phyloP scores from a whole-genome alignment of 1,140 invertebrate genomes.

The Zaprionus kolodkinae region DNA sequence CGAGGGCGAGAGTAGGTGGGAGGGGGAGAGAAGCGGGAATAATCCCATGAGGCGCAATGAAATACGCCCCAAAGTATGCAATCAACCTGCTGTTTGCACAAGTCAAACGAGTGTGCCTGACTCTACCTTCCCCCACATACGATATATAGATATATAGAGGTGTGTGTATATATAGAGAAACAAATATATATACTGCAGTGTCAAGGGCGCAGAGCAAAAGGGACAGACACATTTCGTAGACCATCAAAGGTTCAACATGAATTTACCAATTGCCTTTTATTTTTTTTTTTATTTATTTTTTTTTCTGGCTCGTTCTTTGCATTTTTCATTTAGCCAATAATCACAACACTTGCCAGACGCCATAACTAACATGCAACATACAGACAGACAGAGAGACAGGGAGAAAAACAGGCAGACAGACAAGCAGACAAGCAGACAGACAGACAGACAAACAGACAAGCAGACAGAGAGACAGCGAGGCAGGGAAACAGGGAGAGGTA shows the following conservation, averaged over 20 bases:
- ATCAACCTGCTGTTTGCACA: constrained; percentile 14
- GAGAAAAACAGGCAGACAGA: background rate
- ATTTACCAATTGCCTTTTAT: constrained; percentile 57
- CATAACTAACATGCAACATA: constrained; percentile 66
- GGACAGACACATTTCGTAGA: background rate
- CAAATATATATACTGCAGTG: constrained; percentile 10
- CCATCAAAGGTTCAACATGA: constrained; percentile 29
- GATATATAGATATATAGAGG: too few relatives aligned
- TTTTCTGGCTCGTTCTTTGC: constrained; percentile 27
- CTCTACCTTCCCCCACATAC: too few relatives aligned
- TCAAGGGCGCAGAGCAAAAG: constrained; percentile 17
- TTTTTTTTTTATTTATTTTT: too few relatives aligned
- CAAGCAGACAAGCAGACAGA: background rate
- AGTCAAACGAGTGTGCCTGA: background rate
- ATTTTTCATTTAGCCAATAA: constrained; percentile 75
- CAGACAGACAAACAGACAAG: background rate
- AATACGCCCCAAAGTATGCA: constrained; percentile 21
- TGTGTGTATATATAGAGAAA: background rate
- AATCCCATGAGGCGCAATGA: constrained; percentile 15
- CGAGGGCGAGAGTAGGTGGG: too few relatives aligned
- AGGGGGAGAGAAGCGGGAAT: background rate
- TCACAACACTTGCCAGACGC: constrained; percentile 70
- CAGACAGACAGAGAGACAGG: constrained; percentile 9
- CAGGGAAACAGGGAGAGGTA: background rate
- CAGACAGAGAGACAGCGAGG: background rate